Conservation (phyloP, 2,113 vertebrate species). For the Oxyruncus cristatus region DNA sequence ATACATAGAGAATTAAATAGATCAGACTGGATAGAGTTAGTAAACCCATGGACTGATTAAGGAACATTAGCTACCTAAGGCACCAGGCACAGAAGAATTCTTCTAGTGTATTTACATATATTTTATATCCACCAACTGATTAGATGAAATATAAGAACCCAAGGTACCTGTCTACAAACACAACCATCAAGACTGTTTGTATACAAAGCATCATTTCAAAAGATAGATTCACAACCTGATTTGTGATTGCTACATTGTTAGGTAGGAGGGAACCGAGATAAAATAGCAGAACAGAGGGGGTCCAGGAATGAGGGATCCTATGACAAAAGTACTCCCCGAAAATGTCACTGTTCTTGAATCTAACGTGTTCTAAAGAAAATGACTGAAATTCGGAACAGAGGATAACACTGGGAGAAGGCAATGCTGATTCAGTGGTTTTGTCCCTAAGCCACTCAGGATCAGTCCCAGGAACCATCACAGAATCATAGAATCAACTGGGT, state of each 20-base stretch:
- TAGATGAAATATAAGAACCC: neutral
- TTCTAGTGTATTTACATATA: neutral
- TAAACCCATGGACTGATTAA: neutral
- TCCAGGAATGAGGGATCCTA: neutral
- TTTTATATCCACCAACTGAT: neutral
- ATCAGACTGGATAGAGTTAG: neutral
- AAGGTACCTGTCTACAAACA: neutral
- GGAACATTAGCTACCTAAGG: neutral
- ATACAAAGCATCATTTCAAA: neutral
- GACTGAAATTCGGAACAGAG: neutral
- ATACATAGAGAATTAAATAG: neutral
- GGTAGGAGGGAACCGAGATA: neutral
- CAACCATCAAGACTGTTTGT: neutral
- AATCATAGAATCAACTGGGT: too few relatives aligned
- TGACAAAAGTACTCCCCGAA: neutral
- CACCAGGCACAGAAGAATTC: neutral
- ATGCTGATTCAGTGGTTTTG: neutral
- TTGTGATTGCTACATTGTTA: neutral
- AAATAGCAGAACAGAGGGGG: neutral
- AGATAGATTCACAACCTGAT: neutral
- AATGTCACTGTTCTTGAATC: neutral
- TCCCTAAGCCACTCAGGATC: neutral
- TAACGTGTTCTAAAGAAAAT: rapidly evolving
- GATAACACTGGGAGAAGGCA: neutral
- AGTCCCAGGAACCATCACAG: neutral